Conservation (phyloP, 2,113 vertebrate genomes). For the Cairina moschata region DNA sequence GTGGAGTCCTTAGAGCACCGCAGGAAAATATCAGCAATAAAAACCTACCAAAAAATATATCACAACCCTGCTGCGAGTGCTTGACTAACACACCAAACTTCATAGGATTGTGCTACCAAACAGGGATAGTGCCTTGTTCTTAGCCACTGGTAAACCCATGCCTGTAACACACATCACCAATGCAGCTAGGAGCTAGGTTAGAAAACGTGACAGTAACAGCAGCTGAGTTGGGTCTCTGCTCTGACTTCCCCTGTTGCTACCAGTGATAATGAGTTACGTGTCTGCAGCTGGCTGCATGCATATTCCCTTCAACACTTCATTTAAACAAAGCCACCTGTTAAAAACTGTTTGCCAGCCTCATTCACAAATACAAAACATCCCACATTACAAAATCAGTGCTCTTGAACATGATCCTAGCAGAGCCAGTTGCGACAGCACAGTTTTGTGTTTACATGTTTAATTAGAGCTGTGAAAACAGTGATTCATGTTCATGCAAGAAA, state of each 20-base stretch:
- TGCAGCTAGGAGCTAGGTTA: not conserved
- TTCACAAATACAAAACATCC: not conserved
- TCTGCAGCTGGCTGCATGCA: not conserved
- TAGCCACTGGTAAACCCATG: not conserved
- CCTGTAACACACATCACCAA: not conserved
- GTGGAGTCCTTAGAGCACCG: not conserved
- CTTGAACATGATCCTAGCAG: not conserved
- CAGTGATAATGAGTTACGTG: not conserved
- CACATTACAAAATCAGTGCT: accelerated
- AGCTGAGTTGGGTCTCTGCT: not conserved
- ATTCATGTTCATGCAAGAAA: not conserved
- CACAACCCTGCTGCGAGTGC: not conserved
- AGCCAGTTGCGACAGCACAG: not conserved
- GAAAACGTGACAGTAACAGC: not conserved
- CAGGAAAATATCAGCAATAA: not conserved
- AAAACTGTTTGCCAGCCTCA: not conserved
- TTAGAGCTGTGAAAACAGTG: conserved; percentile 6
- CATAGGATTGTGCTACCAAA: not conserved
- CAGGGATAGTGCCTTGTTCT: not conserved
- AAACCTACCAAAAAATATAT: conserved; percentile 27
- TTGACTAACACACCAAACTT: not conserved
- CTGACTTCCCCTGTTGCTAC: not conserved
- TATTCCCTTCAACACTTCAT: not conserved
- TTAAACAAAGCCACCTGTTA: conserved; percentile 28
- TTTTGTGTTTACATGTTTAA: conserved; percentile 36